Evolutionary conservation across 1,140 invertebrate genomes (phyloP).

Genomic region (Aphelenchoides fujianensis): DNA sequence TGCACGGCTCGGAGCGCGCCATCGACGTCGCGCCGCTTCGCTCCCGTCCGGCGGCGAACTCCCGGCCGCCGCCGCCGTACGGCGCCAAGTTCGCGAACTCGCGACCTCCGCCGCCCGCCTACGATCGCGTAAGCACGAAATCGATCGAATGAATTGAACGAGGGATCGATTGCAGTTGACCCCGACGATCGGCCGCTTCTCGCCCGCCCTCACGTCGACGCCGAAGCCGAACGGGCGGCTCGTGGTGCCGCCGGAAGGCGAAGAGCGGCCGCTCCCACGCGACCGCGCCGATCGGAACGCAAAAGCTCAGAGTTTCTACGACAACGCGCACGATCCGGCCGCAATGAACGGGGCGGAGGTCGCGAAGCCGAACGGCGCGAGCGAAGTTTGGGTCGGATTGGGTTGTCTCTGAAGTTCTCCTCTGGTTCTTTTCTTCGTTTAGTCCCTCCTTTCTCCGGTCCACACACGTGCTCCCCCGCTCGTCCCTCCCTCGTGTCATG

Average conservation of each 20-base stretch:
- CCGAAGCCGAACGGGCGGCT: slow-evolving; percentile 21
- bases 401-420: slow-evolving; percentile 23
- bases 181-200: slow-evolving; percentile 9
- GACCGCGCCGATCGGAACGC: slow-evolving; percentile 35
- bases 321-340: slow-evolving; percentile 27
- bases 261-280: slow-evolving; percentile 1
- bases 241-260: slow-evolving; percentile 19
- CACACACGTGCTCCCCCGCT: too few species aligned
- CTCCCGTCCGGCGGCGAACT: background rate
- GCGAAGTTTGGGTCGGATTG: slow-evolving; percentile 23
- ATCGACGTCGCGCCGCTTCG: slow-evolving; percentile 16
- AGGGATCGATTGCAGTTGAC: slow-evolving; percentile 6
- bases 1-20: slow-evolving; percentile 19
- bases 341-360: too few species aligned
- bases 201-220: slow-evolving; percentile 13
- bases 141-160: too few species aligned
- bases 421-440: background rate
- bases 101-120: background rate
- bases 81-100: background rate
- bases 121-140: too few species aligned
- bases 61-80: slow-evolving; percentile 27
- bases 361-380: background rate
- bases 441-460: slow-evolving; percentile 9
- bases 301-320: slow-evolving; percentile 42
- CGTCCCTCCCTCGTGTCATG: too few species aligned